phyloP scores from a whole-genome alignment of 2,888 invertebrate genomes.

The Pristionchus japonicus region DNA sequence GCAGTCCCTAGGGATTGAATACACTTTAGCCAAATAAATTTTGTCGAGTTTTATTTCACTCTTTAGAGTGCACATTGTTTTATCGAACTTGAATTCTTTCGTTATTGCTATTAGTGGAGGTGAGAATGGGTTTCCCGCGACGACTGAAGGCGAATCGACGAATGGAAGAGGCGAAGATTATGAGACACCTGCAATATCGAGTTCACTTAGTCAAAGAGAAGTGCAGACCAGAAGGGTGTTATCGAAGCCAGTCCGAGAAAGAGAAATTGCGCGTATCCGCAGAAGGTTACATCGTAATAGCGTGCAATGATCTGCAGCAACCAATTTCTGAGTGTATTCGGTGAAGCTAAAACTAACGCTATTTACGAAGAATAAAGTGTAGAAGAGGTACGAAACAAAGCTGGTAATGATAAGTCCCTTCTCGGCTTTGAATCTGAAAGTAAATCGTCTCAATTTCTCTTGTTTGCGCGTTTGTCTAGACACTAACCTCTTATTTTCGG shows the following conservation, averaged over 20 bases:
- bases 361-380: background rate
- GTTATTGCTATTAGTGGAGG: background rate
- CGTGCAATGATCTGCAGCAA: background rate
- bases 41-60: no score
- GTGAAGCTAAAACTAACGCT: background rate
- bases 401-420: background rate
- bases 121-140: background rate
- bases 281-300: background rate
- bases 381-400: background rate
- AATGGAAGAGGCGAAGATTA: background rate
- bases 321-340: background rate
- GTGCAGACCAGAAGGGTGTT: background rate
- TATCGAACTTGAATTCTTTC: background rate
- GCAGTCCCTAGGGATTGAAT: no score
- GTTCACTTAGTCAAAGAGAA: no score
- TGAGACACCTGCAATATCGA: background rate
- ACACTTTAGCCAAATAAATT: no score
- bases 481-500: background rate
- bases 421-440: background rate
- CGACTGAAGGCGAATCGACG: background rate
- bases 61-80: no score
- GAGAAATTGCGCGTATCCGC: background rate
- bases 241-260: background rate
- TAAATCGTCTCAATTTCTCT: background rate
- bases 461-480: background rate